phyloP scores from a whole-genome alignment of 1,140 invertebrate genomes.

The Sinonovacula constricta region DNA sequence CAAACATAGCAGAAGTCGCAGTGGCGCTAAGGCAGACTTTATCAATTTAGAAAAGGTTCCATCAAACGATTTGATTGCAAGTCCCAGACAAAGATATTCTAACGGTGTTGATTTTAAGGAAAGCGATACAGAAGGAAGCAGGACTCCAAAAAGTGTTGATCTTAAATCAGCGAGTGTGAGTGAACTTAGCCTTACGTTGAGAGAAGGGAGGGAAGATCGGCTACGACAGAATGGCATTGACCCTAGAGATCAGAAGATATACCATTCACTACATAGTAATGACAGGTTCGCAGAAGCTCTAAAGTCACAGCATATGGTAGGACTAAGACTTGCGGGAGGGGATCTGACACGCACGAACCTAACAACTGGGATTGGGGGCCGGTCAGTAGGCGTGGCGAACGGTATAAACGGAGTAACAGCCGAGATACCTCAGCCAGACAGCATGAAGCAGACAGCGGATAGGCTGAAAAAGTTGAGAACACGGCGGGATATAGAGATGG shows the following conservation, averaged over 20 bases:
- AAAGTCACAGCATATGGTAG: not conserved
- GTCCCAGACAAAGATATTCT: too few species aligned
- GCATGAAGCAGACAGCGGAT: constrained; percentile 1
- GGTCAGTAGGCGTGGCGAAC: not conserved
- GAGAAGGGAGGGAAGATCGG: not conserved
- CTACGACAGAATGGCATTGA: not conserved
- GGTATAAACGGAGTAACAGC: not conserved
- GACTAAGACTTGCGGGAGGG: not conserved
- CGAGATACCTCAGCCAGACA: not conserved
- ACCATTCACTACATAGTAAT: not conserved
- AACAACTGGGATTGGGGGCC: too few species aligned
- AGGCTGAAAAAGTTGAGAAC: constrained; percentile 15
- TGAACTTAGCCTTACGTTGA: not conserved
- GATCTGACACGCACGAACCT: too few species aligned
- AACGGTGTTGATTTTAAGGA: too few species aligned
- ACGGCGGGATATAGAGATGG: constrained; percentile 45
- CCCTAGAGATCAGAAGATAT: not conserved
- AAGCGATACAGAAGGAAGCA: not conserved
- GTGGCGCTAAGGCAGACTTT: too few species aligned
- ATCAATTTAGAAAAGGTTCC: too few species aligned
- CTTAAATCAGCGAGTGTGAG: not conserved
- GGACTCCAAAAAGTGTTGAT: not conserved
- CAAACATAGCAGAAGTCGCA: constrained; percentile 48
- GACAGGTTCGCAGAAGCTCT: not conserved
- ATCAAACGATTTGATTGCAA: too few species aligned